Conservation (phyloP, 2,888 invertebrate genomes). For the Trachelus stipa region DNA sequence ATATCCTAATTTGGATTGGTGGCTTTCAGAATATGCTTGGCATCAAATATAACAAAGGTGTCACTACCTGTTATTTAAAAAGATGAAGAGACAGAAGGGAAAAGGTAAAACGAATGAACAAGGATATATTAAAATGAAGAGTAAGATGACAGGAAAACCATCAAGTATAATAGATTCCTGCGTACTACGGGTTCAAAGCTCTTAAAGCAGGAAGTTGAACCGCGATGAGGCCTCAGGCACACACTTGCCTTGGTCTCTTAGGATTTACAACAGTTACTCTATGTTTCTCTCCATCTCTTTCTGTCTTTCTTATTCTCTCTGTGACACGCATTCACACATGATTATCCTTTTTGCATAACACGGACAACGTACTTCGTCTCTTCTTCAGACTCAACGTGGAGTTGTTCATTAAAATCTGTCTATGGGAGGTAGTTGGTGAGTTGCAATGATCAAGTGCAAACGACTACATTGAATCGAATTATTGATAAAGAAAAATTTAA, state of each 20-base stretch:
- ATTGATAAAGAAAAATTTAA: not conserved
- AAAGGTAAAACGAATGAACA: not conserved
- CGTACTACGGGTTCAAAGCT: constrained; percentile 40
- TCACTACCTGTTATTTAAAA: not conserved
- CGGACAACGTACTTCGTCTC: not conserved
- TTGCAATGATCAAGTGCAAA: not conserved
- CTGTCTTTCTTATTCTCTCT: constrained; percentile 4
- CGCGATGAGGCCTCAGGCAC: constrained; percentile 34
- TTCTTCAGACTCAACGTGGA: not conserved
- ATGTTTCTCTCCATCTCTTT: constrained; percentile 8
- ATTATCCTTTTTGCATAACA: not conserved
- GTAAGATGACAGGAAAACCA: not conserved
- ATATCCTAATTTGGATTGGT: not conserved
- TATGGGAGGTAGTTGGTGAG: not conserved
- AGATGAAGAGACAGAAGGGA: not conserved
- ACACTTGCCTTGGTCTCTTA: constrained; percentile 42
- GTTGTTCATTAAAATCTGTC: not conserved
- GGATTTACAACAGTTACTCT: constrained; percentile 24
- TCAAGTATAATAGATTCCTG: not conserved
- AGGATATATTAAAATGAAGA: not conserved
- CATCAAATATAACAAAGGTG: not conserved
- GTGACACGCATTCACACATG: not conserved
- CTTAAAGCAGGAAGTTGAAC: constrained; percentile 40
- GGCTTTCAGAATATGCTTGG: not conserved
- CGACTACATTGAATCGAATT: not conserved